Conservation (phyloP, 2,888 invertebrate species). For the Macropis europaea region DNA sequence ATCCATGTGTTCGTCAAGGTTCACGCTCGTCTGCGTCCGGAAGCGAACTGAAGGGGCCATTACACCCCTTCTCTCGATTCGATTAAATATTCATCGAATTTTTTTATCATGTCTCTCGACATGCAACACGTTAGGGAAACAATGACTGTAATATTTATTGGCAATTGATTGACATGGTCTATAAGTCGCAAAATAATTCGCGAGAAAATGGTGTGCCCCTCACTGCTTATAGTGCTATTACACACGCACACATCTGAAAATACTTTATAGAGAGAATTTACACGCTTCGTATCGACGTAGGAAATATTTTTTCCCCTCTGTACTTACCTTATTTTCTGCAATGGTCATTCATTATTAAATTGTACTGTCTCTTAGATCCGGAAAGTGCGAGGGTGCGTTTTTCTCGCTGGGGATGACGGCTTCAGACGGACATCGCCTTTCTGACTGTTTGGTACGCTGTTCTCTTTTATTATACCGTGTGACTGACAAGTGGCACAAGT, state of each 20-base stretch:
- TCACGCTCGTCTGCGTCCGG: background rate
- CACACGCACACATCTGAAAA: background rate
- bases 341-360: background rate
- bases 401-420: no score
- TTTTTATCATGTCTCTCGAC: background rate
- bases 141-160: background rate
- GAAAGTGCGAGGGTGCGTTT: no score
- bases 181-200: background rate
- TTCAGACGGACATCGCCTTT: no score
- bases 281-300: background rate
- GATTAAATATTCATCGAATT: background rate
- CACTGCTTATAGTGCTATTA: no score
- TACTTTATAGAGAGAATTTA: background rate
- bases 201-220: background rate
- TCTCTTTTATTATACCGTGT: no score
- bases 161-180: background rate
- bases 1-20: slow-evolving; percentile 12
- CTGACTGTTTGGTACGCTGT: no score
- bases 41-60: background rate
- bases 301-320: background rate
- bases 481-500: no score
- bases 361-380: background rate
- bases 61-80: background rate
- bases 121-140: background rate
- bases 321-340: background rate